phyloP scores from a whole-genome alignment of 1,140 invertebrate genomes.

The Bactericera cockerelli region DNA sequence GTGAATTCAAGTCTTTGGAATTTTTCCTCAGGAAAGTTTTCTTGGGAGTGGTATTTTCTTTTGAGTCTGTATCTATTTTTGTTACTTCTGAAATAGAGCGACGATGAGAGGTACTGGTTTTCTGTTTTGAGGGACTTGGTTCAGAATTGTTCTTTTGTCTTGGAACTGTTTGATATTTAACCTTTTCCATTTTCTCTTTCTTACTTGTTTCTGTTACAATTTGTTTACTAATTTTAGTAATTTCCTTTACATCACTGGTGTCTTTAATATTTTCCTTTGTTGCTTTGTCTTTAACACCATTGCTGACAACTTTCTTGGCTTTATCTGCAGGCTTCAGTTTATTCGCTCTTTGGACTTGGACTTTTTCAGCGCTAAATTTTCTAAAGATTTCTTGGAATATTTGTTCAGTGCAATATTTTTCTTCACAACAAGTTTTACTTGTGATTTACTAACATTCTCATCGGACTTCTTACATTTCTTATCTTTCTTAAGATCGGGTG shows the following conservation, averaged over 20 bases:
- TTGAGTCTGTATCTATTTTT: not conserved
- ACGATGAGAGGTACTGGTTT: not conserved
- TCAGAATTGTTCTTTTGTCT: not conserved
- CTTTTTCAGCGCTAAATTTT: not conserved
- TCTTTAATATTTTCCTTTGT: not conserved
- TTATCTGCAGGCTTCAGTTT: not conserved
- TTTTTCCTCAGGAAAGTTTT: not conserved
- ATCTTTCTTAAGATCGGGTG: not conserved
- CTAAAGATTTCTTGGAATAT: not conserved
- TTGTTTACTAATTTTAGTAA: not conserved
- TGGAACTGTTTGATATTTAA: not conserved
- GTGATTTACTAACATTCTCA: not conserved
- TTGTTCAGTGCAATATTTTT: conserved; percentile 4
- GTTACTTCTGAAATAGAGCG: not conserved
- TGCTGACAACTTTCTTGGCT: not conserved
- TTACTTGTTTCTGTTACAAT: not conserved
- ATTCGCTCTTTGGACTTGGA: conserved; percentile 2
- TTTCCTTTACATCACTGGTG: not conserved
- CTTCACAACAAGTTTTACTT: not conserved
- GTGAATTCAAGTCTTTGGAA: not conserved
- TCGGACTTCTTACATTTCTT: not conserved
- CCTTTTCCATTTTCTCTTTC: not conserved
- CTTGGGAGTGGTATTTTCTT: not conserved
- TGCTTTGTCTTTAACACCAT: not conserved
- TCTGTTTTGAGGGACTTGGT: not conserved